phyloP scores from a whole-genome alignment of 1,140 invertebrate species.

The silkworm (Bombyx mori) region DNA sequence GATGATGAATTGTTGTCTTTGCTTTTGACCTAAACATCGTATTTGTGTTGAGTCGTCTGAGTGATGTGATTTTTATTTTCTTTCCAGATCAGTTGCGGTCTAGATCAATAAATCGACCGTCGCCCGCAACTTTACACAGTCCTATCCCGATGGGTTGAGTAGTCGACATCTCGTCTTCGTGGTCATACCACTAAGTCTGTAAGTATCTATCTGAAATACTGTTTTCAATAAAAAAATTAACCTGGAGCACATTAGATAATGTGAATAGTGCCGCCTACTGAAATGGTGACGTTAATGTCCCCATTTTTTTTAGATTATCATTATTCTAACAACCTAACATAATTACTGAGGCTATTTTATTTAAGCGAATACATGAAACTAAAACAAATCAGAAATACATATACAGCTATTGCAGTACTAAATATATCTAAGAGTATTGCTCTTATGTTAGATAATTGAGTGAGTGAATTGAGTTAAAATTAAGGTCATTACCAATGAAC shows the following conservation, averaged over 20 bases:
- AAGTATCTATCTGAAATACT: slow-evolving; percentile 24
- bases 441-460: too few species aligned
- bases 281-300: too few species aligned
- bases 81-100: slow-evolving; percentile 54
- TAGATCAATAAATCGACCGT: slow-evolving; percentile 43
- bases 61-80: slow-evolving; percentile 15
- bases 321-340: too few species aligned
- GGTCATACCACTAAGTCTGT: slow-evolving; percentile 63
- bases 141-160: slow-evolving; percentile 65
- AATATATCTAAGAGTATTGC: too few species aligned
- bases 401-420: too few species aligned
- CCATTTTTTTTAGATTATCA: too few species aligned
- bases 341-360: too few species aligned
- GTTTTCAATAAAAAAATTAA: background rate
- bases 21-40: background rate
- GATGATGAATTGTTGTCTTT: background rate
- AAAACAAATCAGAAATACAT: too few species aligned
- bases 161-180: slow-evolving; percentile 58
- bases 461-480: too few species aligned
- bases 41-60: background rate
- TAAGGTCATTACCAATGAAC: too few species aligned
- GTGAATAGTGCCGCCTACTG: too few species aligned
- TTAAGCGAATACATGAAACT: too few species aligned
- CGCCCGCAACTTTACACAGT: slow-evolving; percentile 35
- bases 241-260: background rate